Percentiles rank a stretch among this genome's conserved stretches.
phyloP scores from a whole-genome alignment of 2,888 invertebrate species.

The Auanema sp. region DNA sequence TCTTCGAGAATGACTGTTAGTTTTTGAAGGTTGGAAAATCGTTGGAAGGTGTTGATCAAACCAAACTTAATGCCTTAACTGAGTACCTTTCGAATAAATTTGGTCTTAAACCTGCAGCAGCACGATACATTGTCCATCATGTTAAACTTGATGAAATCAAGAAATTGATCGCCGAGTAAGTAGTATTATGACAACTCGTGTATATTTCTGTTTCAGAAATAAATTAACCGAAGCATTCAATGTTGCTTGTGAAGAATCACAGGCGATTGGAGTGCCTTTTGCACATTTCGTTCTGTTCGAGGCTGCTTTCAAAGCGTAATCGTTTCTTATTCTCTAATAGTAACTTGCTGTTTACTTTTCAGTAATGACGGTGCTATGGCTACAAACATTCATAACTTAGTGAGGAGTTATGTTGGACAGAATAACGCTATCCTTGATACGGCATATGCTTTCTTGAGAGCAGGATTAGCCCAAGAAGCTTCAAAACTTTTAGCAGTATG shows the following conservation, averaged over 20 bases:
- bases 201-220: not conserved
- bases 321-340: not conserved
- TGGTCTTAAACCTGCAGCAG: too few relatives aligned
- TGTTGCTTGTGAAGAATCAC: conserved; percentile 14
- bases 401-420: conserved; percentile 13
- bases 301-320: conserved; percentile 15
- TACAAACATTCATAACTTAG: conserved; percentile 14
- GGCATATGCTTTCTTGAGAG: conserved; percentile 18
- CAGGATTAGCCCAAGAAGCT: conserved; percentile 1
- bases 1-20: not conserved
- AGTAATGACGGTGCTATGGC: conserved; percentile 15
- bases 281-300: conserved; percentile 16
- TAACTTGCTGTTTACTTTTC: not conserved
- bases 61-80: not conserved
- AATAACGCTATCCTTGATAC: conserved; percentile 19
- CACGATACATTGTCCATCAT: too few relatives aligned
- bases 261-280: conserved; percentile 13
- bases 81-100: too few relatives aligned
- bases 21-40: conserved; percentile 4
- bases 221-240: conserved; percentile 11
- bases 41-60: not conserved
- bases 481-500: conserved; percentile 9
- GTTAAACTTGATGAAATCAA: too few relatives aligned
- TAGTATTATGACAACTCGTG: not conserved
- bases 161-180: too few relatives aligned